Base-by-base conservation (phyloP, 2,113 vertebrate species). In the Pardalotus punctatus region DNA sequence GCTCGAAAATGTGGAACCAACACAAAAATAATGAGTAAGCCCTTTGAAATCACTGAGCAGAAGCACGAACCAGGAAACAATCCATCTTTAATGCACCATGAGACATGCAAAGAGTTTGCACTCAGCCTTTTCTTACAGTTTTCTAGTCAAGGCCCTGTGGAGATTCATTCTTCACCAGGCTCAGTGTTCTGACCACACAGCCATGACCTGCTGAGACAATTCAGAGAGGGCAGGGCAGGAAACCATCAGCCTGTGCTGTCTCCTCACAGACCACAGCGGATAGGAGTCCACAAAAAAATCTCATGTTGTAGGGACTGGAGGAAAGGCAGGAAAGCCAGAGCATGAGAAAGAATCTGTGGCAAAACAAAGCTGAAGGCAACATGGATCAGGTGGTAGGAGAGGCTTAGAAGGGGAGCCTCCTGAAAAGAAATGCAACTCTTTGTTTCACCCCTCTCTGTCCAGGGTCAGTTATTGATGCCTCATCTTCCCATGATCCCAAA, bases 1-100 rank as follows among this genome's bases (percentile, higher is more conserved):
- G 13, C 83, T 95, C 22, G 8, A 48, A 95, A 95, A 67, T 38
- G 43, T 95, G 92, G 57, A 96, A 92, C 79, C 90, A 84, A 94
- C 90, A 86, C 58, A 79, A 93, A 96, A 95, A 84, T 71, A 92
- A 95, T 80, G 93, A 90, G 76, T 90, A 90, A 94, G 72, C 72
- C 72, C 76, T 93, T 90, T 90, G 80, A 94, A 96, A 97, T 92
- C 77, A 88, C 51, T 1, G 3, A 94, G 67, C 61, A 81, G 57
- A 67, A 95, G 69, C 58, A 72, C 31, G 14, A 93, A 94, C 65
- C 86, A 82, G 89, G 89, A 95, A 92, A 65, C 22, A 62, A 92
- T 83, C 56, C 56, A 57, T 92, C 81, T 83, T 83, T 62, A 93
- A 91, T 72, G 73, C 69, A 73, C 48, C 64, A 24, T 11, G 42